A percentile compares a stretch with the other conserved stretches of the same genome.
phyloP scores from a whole-genome alignment of 2,888 invertebrate species.

The Thecocarcelia acutangulata region DNA sequence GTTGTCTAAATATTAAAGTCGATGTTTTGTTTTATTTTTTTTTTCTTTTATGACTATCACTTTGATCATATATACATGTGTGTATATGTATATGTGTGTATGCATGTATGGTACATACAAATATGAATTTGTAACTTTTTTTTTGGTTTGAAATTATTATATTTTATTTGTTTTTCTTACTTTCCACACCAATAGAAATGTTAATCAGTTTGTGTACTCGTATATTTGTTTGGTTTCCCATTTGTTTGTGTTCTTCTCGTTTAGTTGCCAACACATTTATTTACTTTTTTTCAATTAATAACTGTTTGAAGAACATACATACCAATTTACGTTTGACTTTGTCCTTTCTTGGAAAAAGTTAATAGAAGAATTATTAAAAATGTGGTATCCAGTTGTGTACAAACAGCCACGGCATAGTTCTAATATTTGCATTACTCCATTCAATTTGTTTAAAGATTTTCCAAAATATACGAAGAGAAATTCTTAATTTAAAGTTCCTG shows the following conservation, averaged over 20 bases:
- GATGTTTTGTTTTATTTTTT: slow-evolving; percentile 38
- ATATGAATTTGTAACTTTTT: not conserved
- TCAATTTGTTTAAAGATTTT: too few relatives aligned
- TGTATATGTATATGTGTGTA: slow-evolving; percentile 9
- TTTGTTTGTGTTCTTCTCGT: slow-evolving; percentile 23
- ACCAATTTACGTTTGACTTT: not conserved
- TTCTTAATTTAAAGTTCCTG: too few relatives aligned
- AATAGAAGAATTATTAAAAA: not conserved
- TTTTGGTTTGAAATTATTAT: slow-evolving; percentile 25
- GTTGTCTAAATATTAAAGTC: slow-evolving; percentile 51
- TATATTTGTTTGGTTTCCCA: slow-evolving; percentile 42
- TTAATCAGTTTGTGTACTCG: slow-evolving; percentile 12
- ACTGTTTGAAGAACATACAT: slow-evolving; percentile 11
- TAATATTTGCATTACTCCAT: too few relatives aligned
- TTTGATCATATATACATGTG: slow-evolving; percentile 54
- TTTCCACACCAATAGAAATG: slow-evolving; percentile 6
- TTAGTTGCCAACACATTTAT: slow-evolving; percentile 33
- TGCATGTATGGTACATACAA: too few relatives aligned
- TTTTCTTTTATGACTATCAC: slow-evolving; percentile 46
- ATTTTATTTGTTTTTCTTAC: slow-evolving; percentile 40
- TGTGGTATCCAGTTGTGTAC: too few relatives aligned
- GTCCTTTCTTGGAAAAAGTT: slow-evolving; percentile 36
- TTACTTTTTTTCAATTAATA: slow-evolving; percentile 47
- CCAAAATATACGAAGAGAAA: too few relatives aligned
- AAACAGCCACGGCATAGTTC: too few relatives aligned